Evolutionary conservation across 1,140 invertebrate genomes (phyloP), one percentile per base, ranked within the genome.

Genomic region (Trachelipus rathkii): DNA sequence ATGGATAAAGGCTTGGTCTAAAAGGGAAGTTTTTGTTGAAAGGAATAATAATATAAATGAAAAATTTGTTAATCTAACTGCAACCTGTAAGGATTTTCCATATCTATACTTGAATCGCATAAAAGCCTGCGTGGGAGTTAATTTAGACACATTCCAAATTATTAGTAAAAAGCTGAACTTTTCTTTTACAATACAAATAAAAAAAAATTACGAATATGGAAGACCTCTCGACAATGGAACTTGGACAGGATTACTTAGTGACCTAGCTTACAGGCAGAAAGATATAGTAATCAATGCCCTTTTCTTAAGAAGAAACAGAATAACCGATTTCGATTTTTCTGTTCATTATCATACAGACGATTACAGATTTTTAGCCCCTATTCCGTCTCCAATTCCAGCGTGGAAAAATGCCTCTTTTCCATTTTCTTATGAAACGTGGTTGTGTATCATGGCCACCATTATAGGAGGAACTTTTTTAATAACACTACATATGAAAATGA

Each of bases 191-290:
- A 4, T 72, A 19, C 5, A 72, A 4, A 45, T 2, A 1, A 13
- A 24, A 4, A 7, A 11, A 11, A 19, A 44, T 3, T 2, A 44
- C 3, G 24, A 46, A 23, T 21, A 43, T 3, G 21, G 71, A 24
- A 43, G 71, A 10, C 2, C 3, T 1, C 19, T 19, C n/a, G 4
- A 0, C 10, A 45, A 72, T 45, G 71, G 71, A 45, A 24, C 24
- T 19, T 72, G 71, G 71, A 72, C 71, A 19, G 71, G 71, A 7
- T 44, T 72, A 24, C 44, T 72, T 19, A 24, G 43, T 1, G 71
- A 72, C 19, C 10, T 72, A 5, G 44, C 44, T 9, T 72, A 72
- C 71, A 72, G 46, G 10, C 2, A 72, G 11, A 72, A 72, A 45
- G 43, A 43, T 19, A 19, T 72, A 11, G 44, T 45, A 11, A 44